These are phyloP conservation scores for Theropithecus gelada DNA, from an alignment of 2,113 vertebrate species.

Conservation along the genomic window DNA sequence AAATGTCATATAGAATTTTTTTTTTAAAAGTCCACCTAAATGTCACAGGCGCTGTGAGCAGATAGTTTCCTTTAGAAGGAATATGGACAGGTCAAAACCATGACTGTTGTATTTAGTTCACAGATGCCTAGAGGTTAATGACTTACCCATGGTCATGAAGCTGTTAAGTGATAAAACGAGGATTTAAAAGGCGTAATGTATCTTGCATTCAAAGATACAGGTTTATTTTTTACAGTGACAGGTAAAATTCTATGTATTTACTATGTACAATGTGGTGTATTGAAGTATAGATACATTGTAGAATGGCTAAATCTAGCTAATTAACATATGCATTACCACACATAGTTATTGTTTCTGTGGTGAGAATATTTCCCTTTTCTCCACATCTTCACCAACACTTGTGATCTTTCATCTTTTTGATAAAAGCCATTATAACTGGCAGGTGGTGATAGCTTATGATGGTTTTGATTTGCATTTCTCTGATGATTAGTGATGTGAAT, in stretches of 20 bases:
- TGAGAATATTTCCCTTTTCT: background rate
- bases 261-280: background rate
- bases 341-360: background rate
- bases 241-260: background rate
- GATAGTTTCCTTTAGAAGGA: background rate
- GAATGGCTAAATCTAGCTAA: background rate
- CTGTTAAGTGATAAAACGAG: background rate
- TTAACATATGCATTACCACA: background rate
- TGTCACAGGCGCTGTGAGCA: background rate
- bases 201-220: background rate
- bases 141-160: background rate
- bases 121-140: background rate
- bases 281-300: background rate
- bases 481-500: background rate
- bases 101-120: background rate
- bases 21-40: background rate
- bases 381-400: background rate
- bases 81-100: background rate
- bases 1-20: background rate
- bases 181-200: background rate
- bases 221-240: background rate
- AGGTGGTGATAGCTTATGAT: background rate
- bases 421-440: background rate
- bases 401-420: background rate
- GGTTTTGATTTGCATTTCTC: background rate